Conservation (phyloP, 2,888 invertebrate genomes). For the Drosophila mettleri region DNA sequence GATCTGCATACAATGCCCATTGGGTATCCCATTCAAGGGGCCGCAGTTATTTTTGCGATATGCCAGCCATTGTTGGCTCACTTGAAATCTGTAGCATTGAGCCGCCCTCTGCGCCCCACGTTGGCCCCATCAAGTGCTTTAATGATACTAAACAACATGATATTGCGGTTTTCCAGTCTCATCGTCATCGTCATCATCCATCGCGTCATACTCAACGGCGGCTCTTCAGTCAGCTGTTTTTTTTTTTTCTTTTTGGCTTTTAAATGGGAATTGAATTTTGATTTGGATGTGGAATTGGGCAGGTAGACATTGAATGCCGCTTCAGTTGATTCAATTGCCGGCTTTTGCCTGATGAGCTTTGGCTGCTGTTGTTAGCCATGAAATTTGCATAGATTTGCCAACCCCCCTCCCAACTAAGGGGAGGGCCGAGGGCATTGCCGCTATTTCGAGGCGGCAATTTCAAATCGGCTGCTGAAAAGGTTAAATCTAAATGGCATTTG, state of each 20-base stretch:
- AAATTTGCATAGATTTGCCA: conserved; percentile 70
- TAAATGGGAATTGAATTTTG: conserved; percentile 49
- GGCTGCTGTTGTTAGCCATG: conserved; percentile 63
- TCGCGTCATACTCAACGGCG: conserved; percentile 27
- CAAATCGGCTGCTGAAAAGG: conserved; percentile 60
- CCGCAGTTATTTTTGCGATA: conserved; percentile 31
- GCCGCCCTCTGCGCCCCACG: not conserved
- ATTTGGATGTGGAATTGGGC: conserved; percentile 45
- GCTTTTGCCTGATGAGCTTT: conserved; percentile 55
- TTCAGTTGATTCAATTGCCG: conserved; percentile 60
- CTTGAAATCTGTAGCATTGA: conserved; percentile 67
- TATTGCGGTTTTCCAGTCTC: conserved; percentile 58
- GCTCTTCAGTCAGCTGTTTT: conserved; percentile 31
- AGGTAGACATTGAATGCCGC: conserved; percentile 70
- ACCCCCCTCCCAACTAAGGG: not conserved
- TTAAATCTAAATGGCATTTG: conserved; percentile 79
- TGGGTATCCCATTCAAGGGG: conserved; percentile 31
- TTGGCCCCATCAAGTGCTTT: conserved; percentile 36
- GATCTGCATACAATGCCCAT: conserved; percentile 74
- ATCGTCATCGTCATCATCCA: conserved; percentile 33
- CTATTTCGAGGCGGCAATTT: conserved; percentile 43
- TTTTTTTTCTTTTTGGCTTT: conserved; percentile 5
- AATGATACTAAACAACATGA: conserved; percentile 73
- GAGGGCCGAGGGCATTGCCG: not conserved
- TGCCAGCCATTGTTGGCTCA: conserved; percentile 57